Evolutionary conservation across 2,888 invertebrate genomes (phyloP), one percentile per base, ranked within the genome.

Genomic region (Dicycla oo): DNA sequence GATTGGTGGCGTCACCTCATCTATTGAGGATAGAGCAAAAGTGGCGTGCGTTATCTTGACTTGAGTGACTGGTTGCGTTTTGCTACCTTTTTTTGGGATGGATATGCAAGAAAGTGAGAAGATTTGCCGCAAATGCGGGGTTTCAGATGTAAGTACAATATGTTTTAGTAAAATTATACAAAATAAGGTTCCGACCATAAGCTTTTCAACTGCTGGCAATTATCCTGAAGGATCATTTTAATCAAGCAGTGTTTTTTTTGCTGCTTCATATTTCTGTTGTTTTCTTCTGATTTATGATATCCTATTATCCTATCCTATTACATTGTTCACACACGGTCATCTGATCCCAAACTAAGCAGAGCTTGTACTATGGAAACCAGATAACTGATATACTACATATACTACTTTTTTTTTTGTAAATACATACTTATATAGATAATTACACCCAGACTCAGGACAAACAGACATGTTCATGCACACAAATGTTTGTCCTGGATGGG

Each of bases 1-100:
- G 93, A 94, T 94, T 92, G 90, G 89, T 90, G 88, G 87, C 89
- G 90, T 92, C 91, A 90, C 90, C 89, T 85, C 82, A 82, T 86
- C 87, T 91, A 93, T 91, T 92, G 86, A 91, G 91, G 92, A 93
- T 91, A 86, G 89, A 86, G 82, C 83, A 86, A 83, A 86, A 88
- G 83, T 90, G 91, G 90, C 92, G 84, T 84, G 80, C 80, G 78
- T 88, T 86, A 87, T 70, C 75, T 69, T 75, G 62, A 57, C 40
- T n/a, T 79, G 84, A 85, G 80, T 67, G 83, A 83, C 78, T 80
- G 69, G 73, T 70, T 72, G 60, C 57, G 18, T 68, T 47, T 47
- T 54, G n/a, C 20, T 64, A 56, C 10, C 23, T 34, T 56, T 73
- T 70, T 64, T 66, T 61, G 1, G 2, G 23, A 30, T 8, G 23